Conservation (phyloP, 1,140 invertebrate genomes). For the Drosophila subobscura region DNA sequence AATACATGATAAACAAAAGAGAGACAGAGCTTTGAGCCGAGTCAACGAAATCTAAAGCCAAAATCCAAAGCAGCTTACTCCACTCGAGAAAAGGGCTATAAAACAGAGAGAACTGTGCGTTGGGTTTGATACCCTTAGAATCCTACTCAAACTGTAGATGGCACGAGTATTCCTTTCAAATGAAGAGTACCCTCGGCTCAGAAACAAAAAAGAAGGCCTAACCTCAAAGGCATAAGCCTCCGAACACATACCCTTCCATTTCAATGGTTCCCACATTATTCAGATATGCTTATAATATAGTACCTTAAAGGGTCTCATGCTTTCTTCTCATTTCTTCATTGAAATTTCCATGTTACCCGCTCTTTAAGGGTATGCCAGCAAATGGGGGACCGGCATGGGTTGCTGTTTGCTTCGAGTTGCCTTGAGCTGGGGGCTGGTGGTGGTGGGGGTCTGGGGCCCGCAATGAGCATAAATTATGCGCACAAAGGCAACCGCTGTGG, state of each 20-base stretch:
- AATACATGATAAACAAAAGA: slow-evolving; percentile 62
- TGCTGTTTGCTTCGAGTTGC: slow-evolving; percentile 18
- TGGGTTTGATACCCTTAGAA: slow-evolving; percentile 12
- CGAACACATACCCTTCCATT: neutral
- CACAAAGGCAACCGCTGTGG: slow-evolving; percentile 44
- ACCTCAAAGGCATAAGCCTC: too few species aligned
- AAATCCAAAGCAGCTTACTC: slow-evolving; percentile 63
- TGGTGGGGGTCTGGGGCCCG: slow-evolving; percentile 31
- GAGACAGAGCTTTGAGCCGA: slow-evolving; percentile 49
- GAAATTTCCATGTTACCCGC: neutral
- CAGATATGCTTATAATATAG: too few species aligned
- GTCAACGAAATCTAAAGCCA: slow-evolving; percentile 73
- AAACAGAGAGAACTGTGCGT: too few species aligned
- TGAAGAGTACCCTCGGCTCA: too few species aligned
- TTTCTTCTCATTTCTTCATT: neutral
- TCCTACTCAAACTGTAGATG: too few species aligned
- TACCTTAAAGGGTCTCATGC: too few species aligned
- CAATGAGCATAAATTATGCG: slow-evolving; percentile 79
- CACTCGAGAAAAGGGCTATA: slow-evolving; percentile 1
- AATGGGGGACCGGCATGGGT: slow-evolving; percentile 28
- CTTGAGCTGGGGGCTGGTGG: slow-evolving; percentile 5
- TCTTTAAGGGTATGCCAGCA: slow-evolving; percentile 25
- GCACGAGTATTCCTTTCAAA: too few species aligned
- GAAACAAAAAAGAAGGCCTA: too few species aligned
- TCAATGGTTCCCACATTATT: neutral